Percentiles rank a stretch among this genome's conserved stretches.
Conservation (phyloP, 1,140 invertebrate genomes). For the Euglossa dilemma region DNA sequence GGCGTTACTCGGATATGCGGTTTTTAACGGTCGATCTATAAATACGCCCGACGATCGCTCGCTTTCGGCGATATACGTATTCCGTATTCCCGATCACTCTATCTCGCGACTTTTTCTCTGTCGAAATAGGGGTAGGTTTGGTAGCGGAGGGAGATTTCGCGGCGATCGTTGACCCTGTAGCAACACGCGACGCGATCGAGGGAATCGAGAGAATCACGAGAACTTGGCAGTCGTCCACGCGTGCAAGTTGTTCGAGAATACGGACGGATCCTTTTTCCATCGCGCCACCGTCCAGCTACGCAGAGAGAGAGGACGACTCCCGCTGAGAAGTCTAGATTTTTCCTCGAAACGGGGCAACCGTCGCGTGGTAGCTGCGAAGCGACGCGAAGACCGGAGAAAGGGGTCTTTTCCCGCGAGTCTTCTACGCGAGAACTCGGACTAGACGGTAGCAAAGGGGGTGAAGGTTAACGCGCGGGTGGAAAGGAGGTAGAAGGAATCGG, state of each 20-base stretch:
- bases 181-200: neutral
- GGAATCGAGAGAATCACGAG: constrained; percentile 49
- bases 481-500: too few relatives aligned
- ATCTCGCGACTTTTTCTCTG: too few relatives aligned
- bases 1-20: constrained; percentile 38
- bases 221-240: constrained; percentile 61
- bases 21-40: constrained; percentile 69
- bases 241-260: constrained; percentile 16
- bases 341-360: neutral
- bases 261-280: constrained; percentile 32
- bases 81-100: neutral
- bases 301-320: neutral
- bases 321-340: neutral
- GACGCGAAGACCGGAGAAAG: too few relatives aligned
- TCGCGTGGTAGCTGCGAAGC: too few relatives aligned
- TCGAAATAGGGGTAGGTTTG: too few relatives aligned
- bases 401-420: too few relatives aligned
- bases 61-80: neutral
- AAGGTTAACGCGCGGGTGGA: too few relatives aligned
- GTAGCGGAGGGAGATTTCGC: too few relatives aligned
- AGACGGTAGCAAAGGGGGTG: too few relatives aligned
- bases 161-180: too few relatives aligned
- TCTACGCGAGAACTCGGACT: too few relatives aligned
- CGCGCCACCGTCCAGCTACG: too few relatives aligned
- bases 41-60: constrained; percentile 52